Conservation (phyloP, 1,140 invertebrate species). For the Procambarus clarkii region DNA sequence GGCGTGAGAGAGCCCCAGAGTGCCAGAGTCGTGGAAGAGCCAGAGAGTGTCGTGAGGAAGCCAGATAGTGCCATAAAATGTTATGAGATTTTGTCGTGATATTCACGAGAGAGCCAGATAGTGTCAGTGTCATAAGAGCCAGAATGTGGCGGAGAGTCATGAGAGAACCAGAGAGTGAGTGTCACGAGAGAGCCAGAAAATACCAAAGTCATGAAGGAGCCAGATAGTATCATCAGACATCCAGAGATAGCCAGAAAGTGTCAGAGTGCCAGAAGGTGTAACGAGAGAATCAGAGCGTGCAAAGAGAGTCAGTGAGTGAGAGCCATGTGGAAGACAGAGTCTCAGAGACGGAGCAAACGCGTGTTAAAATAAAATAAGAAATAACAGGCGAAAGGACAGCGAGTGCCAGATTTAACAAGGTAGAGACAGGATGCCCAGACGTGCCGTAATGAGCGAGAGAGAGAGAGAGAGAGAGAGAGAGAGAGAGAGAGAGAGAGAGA, state of each 20-base stretch:
- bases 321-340: neutral
- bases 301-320: conserved; percentile 16
- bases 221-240: neutral
- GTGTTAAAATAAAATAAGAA: no score
- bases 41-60: no score
- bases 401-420: no score
- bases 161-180: neutral
- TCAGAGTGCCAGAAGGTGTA: neutral
- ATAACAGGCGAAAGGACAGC: no score
- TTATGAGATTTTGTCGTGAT: no score
- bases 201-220: neutral
- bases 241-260: neutral
- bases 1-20: neutral
- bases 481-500: conserved; percentile 3
- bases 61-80: no score
- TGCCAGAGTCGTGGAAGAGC: neutral
- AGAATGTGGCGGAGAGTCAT: neutral
- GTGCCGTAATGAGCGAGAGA: neutral
- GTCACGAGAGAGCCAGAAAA: neutral
- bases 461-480: conserved; percentile 10
- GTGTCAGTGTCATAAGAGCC: neutral
- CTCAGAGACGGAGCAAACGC: neutral
- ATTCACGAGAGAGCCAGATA: neutral
- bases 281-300: no score
- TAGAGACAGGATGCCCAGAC: no score